A percentile compares a stretch with the other conserved stretches of the same genome.
phyloP scores from a whole-genome alignment of 2,113 vertebrate genomes.

The Lycocorax pyrrhopterus region DNA sequence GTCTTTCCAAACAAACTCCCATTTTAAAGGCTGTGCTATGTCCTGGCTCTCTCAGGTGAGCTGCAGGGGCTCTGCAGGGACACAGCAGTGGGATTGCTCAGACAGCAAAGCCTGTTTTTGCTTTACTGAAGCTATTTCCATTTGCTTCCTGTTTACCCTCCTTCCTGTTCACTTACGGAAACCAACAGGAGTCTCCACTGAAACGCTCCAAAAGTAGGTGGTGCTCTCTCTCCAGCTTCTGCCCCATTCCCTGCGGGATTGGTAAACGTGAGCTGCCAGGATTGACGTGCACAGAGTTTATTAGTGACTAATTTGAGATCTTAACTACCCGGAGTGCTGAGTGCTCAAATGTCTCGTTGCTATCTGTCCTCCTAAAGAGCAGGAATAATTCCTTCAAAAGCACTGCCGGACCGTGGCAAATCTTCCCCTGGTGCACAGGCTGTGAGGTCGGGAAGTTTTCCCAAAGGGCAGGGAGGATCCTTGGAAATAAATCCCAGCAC shows the following conservation, averaged over 20 bases:
- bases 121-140: neutral
- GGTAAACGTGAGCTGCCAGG: neutral
- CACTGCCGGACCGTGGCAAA: neutral
- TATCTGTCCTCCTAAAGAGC: neutral
- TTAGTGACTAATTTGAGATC: neutral
- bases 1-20: neutral
- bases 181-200: neutral
- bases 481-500: neutral
- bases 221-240: slow-evolving; percentile 31
- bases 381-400: neutral
- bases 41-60: neutral
- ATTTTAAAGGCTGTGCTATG: neutral
- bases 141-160: neutral
- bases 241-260: neutral
- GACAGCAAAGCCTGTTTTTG: neutral
- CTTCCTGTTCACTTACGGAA: neutral
- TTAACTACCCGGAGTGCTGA: neutral
- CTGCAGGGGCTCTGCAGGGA: neutral
- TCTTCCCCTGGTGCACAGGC: neutral
- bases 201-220: neutral
- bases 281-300: neutral
- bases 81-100: neutral
- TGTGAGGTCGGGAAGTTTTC: neutral
- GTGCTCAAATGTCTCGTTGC: neutral
- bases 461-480: neutral